phyloP scores from a whole-genome alignment of 2,888 invertebrate genomes.

The Capitulum mitella region DNA sequence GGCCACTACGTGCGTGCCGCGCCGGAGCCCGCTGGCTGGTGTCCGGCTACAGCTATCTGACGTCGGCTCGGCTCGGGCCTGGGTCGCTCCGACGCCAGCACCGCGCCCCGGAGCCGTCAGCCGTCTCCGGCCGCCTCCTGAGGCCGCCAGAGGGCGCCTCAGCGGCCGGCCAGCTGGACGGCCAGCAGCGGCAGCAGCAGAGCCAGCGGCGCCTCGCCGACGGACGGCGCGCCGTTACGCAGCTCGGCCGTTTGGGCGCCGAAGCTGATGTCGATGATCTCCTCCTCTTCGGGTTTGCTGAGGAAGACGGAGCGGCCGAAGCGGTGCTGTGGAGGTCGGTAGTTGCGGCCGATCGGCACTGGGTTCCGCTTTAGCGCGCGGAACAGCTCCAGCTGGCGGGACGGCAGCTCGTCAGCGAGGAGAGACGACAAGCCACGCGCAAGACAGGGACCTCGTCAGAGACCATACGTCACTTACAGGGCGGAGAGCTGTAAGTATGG shows the following conservation, averaged over 20 bases:
- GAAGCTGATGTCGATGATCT: not conserved
- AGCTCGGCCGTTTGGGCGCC: not conserved
- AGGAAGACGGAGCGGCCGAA: constrained; percentile 60
- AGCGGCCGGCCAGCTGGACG: not conserved
- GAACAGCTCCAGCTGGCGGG: constrained; percentile 56
- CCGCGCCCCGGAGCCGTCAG: no score
- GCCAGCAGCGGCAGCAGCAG: not conserved
- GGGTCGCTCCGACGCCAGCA: not conserved
- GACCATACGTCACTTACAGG: no score
- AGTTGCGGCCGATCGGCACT: constrained; percentile 61
- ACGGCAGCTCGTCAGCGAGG: no score
- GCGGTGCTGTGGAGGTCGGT: constrained; percentile 58
- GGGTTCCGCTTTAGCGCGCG: constrained; percentile 56
- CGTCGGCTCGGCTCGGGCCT: not conserved
- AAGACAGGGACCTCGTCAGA: no score
- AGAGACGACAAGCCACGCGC: no score
- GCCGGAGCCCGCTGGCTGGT: no score
- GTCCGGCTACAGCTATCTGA: constrained; percentile 45
- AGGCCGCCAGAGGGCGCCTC: no score
- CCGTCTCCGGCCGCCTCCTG: no score
- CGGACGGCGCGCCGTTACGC: not conserved
- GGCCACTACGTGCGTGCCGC: no score
- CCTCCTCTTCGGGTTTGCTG: constrained; percentile 62
- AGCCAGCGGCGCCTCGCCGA: not conserved
- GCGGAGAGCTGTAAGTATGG: no score